phyloP scores from a whole-genome alignment of 1,140 invertebrate species.

The Meloidogyne floridensis region DNA sequence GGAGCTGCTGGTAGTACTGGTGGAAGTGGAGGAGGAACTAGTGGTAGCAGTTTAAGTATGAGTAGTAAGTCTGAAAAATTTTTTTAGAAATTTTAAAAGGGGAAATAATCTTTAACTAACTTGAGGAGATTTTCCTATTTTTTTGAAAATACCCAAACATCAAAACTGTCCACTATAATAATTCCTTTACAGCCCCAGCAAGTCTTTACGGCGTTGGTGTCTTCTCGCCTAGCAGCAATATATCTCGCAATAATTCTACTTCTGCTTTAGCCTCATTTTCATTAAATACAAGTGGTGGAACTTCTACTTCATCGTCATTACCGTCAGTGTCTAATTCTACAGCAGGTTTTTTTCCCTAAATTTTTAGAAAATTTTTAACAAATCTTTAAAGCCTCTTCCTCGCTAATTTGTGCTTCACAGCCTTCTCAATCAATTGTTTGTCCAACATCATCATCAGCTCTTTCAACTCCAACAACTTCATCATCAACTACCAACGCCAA shows the following conservation, averaged over 20 bases:
- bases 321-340: background rate
- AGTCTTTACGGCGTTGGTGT: background rate
- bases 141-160: no score
- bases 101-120: no score
- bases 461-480: background rate
- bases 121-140: no score
- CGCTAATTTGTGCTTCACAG: background rate
- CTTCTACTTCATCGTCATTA: background rate
- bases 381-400: background rate
- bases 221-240: background rate
- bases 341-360: background rate
- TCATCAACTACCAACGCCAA: background rate
- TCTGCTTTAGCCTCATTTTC: background rate
- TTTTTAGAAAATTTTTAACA: background rate
- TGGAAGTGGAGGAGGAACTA: background rate
- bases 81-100: background rate
- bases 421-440: background rate
- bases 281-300: constrained; percentile 6
- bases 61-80: background rate
- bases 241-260: constrained; percentile 1
- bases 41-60: background rate
- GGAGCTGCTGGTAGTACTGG: background rate
- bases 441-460: background rate
- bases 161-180: no score
- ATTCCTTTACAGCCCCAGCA: background rate